Percentiles rank a stretch among this genome's conserved stretches.
These are phyloP conservation scores for Callipepla californica DNA, from an alignment of 2,113 vertebrate species.

Conservation along the genomic window DNA sequence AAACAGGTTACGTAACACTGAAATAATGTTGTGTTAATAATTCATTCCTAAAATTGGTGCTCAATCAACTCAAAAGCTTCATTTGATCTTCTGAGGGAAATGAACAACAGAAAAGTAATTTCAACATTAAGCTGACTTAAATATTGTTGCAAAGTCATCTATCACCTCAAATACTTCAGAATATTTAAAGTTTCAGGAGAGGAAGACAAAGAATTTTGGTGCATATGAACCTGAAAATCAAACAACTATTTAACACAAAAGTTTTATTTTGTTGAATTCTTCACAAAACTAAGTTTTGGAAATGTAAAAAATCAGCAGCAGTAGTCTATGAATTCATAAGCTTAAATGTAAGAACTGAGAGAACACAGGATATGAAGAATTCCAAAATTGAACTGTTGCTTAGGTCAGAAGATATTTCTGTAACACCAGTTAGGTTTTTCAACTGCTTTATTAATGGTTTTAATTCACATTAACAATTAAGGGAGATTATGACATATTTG, in stretches of 20 bases:
- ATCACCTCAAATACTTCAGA: not conserved
- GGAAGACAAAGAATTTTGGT: constrained; percentile 40
- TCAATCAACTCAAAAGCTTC: constrained; percentile 50
- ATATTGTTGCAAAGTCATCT: constrained; percentile 18
- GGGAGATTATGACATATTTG: not conserved
- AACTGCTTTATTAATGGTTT: not conserved
- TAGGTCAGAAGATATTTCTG: not conserved
- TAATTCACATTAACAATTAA: not conserved
- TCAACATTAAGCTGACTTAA: constrained; percentile 43
- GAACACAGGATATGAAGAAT: not conserved
- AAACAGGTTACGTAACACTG: not conserved
- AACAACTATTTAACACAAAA: not conserved
- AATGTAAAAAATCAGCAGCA: not conserved
- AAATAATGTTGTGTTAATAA: constrained; percentile 47
- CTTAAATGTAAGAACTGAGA: not conserved
- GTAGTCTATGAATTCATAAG: not conserved
- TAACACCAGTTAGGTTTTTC: not conserved
- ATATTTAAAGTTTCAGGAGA: not conserved
- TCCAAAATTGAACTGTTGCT: not conserved
- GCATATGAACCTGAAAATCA: not conserved
- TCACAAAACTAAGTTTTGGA: not conserved
- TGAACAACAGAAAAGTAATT: constrained; percentile 51
- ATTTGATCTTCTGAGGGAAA: constrained; percentile 46
- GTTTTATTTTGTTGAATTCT: not conserved
- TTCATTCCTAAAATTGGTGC: constrained; percentile 40